A percentile compares a stretch with the other conserved stretches of the same genome.
phyloP scores from a whole-genome alignment of 1,140 invertebrate genomes.

The Aphelinus certus region DNA sequence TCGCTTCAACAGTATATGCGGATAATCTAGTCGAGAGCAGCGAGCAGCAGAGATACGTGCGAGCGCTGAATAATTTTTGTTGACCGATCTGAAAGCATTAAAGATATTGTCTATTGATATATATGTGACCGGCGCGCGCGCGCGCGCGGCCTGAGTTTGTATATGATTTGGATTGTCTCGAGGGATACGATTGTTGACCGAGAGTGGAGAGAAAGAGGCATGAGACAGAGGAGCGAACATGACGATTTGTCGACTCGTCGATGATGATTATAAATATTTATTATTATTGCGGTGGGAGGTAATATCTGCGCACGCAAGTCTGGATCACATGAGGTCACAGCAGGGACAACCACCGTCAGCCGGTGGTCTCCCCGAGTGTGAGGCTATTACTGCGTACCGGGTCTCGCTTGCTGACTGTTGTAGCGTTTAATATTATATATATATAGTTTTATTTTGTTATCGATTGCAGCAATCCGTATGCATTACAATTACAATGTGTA shows the following conservation, averaged over 20 bases:
- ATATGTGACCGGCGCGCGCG: neutral
- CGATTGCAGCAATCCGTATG: conserved; percentile 29
- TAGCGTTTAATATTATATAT: conserved; percentile 53
- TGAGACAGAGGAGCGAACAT: neutral
- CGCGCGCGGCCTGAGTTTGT: neutral
- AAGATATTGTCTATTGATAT: conserved; percentile 14
- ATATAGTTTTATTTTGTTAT: conserved; percentile 65
- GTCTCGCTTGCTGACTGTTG: conserved; percentile 63
- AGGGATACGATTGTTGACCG: neutral
- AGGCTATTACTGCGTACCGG: too few species aligned
- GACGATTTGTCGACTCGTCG: conserved; percentile 23
- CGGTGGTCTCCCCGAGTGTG: too few species aligned
- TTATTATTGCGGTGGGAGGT: conserved; percentile 31
- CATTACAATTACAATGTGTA: conserved; percentile 37
- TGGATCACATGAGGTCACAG: too few species aligned
- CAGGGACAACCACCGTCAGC: too few species aligned
- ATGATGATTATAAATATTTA: conserved; percentile 37
- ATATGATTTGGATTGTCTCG: neutral
- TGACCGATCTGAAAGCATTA: conserved; percentile 7
- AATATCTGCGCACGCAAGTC: conserved; percentile 18
- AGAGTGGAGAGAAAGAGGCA: conserved; percentile 4
- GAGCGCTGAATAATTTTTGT: conserved; percentile 10
- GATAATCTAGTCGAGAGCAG: conserved; percentile 32
- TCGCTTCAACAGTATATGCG: conserved; percentile 24
- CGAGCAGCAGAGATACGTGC: neutral